Base-by-base conservation (phyloP, 2,888 invertebrate species). In the Athalia rosae region DNA sequence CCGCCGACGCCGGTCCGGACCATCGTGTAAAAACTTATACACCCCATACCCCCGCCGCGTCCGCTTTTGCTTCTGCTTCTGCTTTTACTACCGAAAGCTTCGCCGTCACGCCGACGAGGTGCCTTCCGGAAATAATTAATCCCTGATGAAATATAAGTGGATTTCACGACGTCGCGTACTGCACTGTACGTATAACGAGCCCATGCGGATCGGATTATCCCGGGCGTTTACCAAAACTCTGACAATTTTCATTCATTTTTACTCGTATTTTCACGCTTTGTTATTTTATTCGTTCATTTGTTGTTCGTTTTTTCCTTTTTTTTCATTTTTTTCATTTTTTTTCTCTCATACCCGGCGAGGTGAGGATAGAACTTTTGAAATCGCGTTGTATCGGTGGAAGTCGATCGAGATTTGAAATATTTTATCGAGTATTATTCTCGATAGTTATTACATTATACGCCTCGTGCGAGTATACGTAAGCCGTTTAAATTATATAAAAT, bases 71-170 rank as follows among this genome's bases (percentile, higher is more conserved):
- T 28, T 28, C 28, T 28, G 28, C 28, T 28, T 28, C 28, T 28
- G 28, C 28, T 28, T 28, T 28, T 28, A 28, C 28, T 28, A 28
- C 28, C 28, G 2, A 67, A 67, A 67, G 50, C 67, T 67, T 67
- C 53, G 28, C 67, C 45, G 15, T 15, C 6, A n/a, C 67, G 45
- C 6, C 5, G 45, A 3, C 67, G 50, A 53, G 50, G 50, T 50
- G 67, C 67, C 41, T 5, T 6, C 41, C 67, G 67, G 67, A 67
- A 67, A 53, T 67, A 67, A 67, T 67, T 67, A 67, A 67, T 50
- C 67, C 67, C 53, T 67, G 67, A 67, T 67, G 67, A 67, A 50
- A 67, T 53, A 67, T 53, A 67, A 67, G 67, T 67, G 67, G 67
- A 67, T 67, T 67, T 64, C 45, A 11, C 67, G 53, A 53, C 67